Conservation (phyloP, 1,140 invertebrate species). For the Dendrolimus kikuchii region DNA sequence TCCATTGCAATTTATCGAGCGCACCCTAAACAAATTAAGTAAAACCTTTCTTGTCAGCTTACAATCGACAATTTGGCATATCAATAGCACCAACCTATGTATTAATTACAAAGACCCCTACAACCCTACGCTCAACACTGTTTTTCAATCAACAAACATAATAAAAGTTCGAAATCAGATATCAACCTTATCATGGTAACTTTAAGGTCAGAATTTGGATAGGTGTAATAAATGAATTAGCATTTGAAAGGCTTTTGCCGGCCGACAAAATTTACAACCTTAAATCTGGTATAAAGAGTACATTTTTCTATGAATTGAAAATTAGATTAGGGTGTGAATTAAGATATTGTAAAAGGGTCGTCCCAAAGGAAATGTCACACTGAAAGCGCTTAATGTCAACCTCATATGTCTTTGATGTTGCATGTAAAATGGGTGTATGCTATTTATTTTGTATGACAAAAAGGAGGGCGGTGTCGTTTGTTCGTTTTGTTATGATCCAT, state of each 20-base stretch:
- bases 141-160: constrained; percentile 45
- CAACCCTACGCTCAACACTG: constrained; percentile 37
- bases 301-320: constrained; percentile 6
- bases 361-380: constrained; percentile 49
- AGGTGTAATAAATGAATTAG: constrained; percentile 23
- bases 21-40: constrained; percentile 14
- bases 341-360: constrained; percentile 57
- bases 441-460: constrained; percentile 37
- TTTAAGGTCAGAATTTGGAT: constrained; percentile 16
- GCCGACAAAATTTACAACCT: constrained; percentile 17
- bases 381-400: constrained; percentile 57
- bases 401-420: constrained; percentile 55
- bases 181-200: constrained; percentile 11
- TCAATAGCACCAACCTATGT: constrained; percentile 55
- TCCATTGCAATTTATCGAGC: neutral
- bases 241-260: constrained; percentile 31
- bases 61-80: constrained; percentile 50
- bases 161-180: constrained; percentile 19
- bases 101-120: constrained; percentile 61
- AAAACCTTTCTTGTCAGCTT: constrained; percentile 27
- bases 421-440: constrained; percentile 31
- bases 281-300: constrained; percentile 8
- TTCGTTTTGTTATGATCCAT: no score
- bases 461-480: constrained; percentile 9
- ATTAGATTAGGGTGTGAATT: constrained; percentile 60